These are phyloP conservation scores for Pocillopora verrucosa DNA, from an alignment of 64 coral and sea anemone genomes.

Conservation along the genomic window DNA sequence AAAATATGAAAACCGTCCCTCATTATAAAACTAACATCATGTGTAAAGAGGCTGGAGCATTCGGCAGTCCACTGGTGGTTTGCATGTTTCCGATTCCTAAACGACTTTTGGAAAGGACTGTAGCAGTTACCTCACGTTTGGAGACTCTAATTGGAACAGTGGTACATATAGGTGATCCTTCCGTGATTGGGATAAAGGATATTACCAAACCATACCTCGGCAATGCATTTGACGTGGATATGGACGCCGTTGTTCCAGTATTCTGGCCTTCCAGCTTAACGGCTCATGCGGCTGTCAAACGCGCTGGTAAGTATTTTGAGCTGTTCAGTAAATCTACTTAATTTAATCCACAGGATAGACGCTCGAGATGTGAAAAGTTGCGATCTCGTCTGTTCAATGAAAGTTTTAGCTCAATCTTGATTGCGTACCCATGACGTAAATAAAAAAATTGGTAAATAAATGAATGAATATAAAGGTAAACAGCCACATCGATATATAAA, in stretches of 20 bases:
- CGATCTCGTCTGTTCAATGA: too few species aligned
- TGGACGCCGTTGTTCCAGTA: slow-evolving; percentile 49
- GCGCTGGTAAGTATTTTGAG: slow-evolving; percentile 21
- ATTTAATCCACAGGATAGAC: too few species aligned
- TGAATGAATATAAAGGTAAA: too few species aligned
- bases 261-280: slow-evolving; percentile 60
- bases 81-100: slow-evolving; percentile 41
- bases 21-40: slow-evolving; percentile 57
- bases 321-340: too few species aligned
- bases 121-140: slow-evolving; percentile 7
- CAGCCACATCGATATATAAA: too few species aligned
- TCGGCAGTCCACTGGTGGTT: slow-evolving; percentile 43
- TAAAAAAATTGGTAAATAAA: too few species aligned
- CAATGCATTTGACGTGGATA: neutral
- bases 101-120: slow-evolving; percentile 27
- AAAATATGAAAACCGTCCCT: neutral
- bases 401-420: too few species aligned
- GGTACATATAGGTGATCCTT: slow-evolving; percentile 66
- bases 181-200: slow-evolving; percentile 55
- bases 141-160: slow-evolving; percentile 27
- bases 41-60: slow-evolving; percentile 29
- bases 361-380: too few species aligned
- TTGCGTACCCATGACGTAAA: too few species aligned
- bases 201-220: slow-evolving; percentile 23
- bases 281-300: slow-evolving; percentile 12